Evolutionary conservation across 2,888 invertebrate genomes (phyloP).

Genomic region (Arenicola marina): DNA sequence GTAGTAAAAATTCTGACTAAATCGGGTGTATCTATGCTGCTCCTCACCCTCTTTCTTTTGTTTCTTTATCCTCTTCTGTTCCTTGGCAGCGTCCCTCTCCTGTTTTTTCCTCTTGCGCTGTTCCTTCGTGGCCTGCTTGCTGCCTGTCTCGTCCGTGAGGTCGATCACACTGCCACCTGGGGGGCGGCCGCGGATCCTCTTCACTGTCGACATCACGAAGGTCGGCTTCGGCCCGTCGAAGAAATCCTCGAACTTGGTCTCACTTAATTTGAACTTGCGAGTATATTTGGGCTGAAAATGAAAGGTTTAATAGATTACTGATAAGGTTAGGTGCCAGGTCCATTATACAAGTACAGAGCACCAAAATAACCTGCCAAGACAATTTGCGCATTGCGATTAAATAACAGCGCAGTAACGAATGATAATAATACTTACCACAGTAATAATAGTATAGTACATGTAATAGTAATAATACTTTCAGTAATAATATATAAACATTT

Average conservation of each 20-base stretch:
- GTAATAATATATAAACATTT: no score
- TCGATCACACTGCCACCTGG: constrained; percentile 8
- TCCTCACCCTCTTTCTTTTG: constrained; percentile 25
- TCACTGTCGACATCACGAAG: constrained; percentile 63
- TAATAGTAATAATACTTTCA: no score
- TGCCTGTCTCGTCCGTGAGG: constrained; percentile 17
- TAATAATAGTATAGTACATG: no score
- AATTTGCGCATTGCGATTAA: not conserved
- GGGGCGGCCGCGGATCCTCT: constrained; percentile 33
- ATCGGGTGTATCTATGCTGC: not conserved
- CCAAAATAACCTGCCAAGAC: not conserved
- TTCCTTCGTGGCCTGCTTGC: constrained; percentile 21
- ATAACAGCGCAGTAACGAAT: no score
- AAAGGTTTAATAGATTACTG: not conserved
- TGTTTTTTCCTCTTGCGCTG: constrained; percentile 22
- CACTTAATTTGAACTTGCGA: constrained; percentile 68
- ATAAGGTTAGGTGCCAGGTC: not conserved
- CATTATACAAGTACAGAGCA: not conserved
- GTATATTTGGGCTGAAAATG: constrained; percentile 60
- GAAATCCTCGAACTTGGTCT: constrained; percentile 76
- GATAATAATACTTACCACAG: no score
- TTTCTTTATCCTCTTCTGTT: constrained; percentile 27
- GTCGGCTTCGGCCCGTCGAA: constrained; percentile 81
- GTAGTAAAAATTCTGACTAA: not conserved
- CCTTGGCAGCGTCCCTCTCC: constrained; percentile 21